Evolutionary conservation across 92 coral and sea anemone genomes (phyloP).

Genomic region (Parazoanthus darwini): DNA sequence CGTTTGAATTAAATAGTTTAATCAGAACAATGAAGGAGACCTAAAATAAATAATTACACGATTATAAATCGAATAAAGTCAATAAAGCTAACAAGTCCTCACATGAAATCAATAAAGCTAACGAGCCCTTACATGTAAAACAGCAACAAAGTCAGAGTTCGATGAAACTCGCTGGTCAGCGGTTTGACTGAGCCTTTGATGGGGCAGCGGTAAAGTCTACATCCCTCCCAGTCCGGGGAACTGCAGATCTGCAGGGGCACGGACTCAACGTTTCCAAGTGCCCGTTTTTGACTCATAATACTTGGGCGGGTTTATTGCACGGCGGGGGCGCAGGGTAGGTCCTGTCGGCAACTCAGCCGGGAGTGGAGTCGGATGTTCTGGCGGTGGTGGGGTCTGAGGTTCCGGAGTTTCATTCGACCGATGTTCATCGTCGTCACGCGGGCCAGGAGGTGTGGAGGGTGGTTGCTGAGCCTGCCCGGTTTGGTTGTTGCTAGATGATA

Average conservation of each 20-base stretch:
- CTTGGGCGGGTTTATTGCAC: slow-evolving; percentile 17
- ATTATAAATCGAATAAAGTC: no score
- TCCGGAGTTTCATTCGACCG: neutral
- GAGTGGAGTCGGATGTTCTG: slow-evolving; percentile 12
- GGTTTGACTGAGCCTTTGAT: no score
- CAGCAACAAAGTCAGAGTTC: no score
- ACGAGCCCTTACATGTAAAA: no score
- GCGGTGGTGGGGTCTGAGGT: no score
- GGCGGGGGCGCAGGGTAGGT: slow-evolving; percentile 41
- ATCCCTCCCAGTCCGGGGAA: slow-evolving; percentile 32
- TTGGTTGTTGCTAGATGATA: neutral
- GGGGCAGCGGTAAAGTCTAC: neutral
- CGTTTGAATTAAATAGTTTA: no score
- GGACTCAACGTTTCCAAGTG: slow-evolving; percentile 28
- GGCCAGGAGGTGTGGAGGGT: slow-evolving; percentile 17
- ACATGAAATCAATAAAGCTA: no score
- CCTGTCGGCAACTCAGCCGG: slow-evolving; percentile 26
- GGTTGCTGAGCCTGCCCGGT: slow-evolving; percentile 3
- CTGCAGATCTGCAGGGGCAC: slow-evolving; percentile 31
- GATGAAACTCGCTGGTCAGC: no score
- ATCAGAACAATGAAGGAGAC: no score
- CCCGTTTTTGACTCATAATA: slow-evolving; percentile 29
- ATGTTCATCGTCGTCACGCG: slow-evolving; percentile 7
- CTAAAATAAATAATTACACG: no score
- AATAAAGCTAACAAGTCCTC: no score